A percentile compares a stretch with the other conserved stretches of the same genome.
Evolutionary conservation across 2,113 vertebrate genomes (phyloP).

Genomic region (Nestor notabilis): DNA sequence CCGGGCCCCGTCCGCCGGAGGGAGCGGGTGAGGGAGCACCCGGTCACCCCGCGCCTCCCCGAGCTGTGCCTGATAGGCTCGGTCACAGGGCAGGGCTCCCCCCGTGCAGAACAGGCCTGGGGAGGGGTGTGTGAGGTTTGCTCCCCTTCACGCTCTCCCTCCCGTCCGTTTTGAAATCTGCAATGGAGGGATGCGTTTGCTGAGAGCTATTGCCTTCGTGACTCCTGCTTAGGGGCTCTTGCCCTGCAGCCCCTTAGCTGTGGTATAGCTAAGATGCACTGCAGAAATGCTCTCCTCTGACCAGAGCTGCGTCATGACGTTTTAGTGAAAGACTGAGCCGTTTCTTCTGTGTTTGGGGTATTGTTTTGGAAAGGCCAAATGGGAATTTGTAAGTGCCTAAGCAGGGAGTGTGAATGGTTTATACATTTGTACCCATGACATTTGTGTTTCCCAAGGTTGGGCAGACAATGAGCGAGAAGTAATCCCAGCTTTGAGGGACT

Average conservation of each 20-base stretch:
- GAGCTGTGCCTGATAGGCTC: fast-evolving
- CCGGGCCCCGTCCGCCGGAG: fast-evolving
- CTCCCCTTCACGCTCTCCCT: fast-evolving
- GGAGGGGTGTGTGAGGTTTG: fast-evolving
- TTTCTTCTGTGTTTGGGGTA: background rate
- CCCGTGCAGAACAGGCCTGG: background rate
- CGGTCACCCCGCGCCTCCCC: fast-evolving
- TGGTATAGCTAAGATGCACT: background rate
- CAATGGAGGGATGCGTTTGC: fast-evolving
- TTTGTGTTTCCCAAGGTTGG: background rate
- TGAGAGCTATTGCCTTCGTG: fast-evolving
- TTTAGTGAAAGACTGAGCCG: background rate
- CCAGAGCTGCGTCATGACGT: background rate
- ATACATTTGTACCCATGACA: fast-evolving
- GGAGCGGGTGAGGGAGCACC: background rate
- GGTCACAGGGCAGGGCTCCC: fast-evolving
- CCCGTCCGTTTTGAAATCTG: fast-evolving
- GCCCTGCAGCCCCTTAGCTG: too few species aligned
- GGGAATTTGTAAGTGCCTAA: background rate
- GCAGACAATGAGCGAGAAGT: background rate
- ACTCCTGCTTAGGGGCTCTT: too few species aligned
- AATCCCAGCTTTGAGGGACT: background rate
- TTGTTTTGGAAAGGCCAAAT: background rate
- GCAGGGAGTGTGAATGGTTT: fast-evolving
- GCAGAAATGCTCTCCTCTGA: background rate